Base-by-base conservation (phyloP, 2,888 invertebrate genomes). In the Baccha elongata region DNA sequence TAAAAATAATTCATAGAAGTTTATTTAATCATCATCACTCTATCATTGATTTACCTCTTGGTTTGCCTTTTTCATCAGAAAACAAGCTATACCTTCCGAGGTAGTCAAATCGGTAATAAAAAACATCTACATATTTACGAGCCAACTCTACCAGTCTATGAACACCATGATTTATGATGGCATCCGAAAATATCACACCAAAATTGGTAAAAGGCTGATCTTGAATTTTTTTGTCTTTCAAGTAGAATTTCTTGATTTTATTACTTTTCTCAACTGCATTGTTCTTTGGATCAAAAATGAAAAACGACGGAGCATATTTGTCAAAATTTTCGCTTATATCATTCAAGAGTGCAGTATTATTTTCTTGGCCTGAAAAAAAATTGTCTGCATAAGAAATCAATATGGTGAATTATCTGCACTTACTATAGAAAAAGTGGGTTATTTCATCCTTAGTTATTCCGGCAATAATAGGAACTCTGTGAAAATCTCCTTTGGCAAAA, bases 381-480 rank as follows among this genome's bases (percentile, higher is more conserved):
- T 1, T 3, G 3, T 32, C 0, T 11, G 6, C 6, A 26, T 6
- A 32, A 29, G 19, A 26, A 44, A 1, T 11, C 5, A 32, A 32
- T 32, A 32, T 13, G 3, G 7, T 13, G 13, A 13, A 1, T 40
- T 6, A 13, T 32, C 11, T 5, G 4, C 0, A 44, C 42, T 44
- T 44, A 60, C 60, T 17, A n/a, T 19, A 1, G 10, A 44, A 60
- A 5, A 44, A 60, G 11, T 60, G n/a, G 7, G 42, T 44, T 5
- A 60, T 3, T 88, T 95, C 95, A 76, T 93, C 93, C 29, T 91
- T 90, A 0, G 93, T 93, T 75, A 93, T 91, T 53, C 94, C 94
- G 85, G 92, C 90, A 69, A 95, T 91, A 53, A 93, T 88, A 0
- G 95, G 94, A 4, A 94, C 93, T 17, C 92, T 90, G 35, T 92